These are phyloP conservation scores for Trachymyrmex cornetzi DNA, from an alignment of 1,140 invertebrate genomes.

Conservation along the genomic window DNA sequence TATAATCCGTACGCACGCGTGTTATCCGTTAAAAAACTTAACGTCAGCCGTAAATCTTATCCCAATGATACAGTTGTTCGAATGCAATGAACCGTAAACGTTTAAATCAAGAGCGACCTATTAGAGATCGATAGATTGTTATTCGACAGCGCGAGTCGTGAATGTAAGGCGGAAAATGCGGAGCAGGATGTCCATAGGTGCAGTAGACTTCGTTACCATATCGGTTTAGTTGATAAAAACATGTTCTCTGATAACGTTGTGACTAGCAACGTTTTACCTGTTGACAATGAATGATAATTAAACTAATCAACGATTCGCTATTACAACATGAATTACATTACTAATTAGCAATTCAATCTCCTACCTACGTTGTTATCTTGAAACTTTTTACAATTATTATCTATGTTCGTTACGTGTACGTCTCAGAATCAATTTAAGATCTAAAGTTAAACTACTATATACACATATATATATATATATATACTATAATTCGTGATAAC, in stretches of 20 bases:
- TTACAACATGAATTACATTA: constrained; percentile 4
- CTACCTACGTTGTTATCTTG: background rate
- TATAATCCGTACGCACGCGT: background rate
- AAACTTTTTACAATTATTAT: background rate
- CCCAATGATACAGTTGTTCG: constrained; percentile 50
- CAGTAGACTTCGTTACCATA: constrained; percentile 67
- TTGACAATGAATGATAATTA: constrained; percentile 64
- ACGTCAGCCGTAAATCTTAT: background rate
- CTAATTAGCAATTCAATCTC: constrained; percentile 14
- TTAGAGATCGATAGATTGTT: constrained; percentile 57
- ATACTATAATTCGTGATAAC: background rate
- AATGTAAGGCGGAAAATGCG: constrained; percentile 53
- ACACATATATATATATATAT: too few species aligned
- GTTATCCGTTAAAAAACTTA: constrained; percentile 5
- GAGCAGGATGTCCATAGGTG: constrained; percentile 65
- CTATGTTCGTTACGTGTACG: background rate
- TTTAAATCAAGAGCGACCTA: constrained; percentile 63
- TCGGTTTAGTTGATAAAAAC: constrained; percentile 66
- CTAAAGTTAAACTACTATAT: background rate
- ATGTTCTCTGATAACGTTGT: constrained; percentile 67
- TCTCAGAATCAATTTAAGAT: background rate
- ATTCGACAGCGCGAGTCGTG: constrained; percentile 40
- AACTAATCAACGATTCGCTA: constrained; percentile 13
- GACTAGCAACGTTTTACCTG: constrained; percentile 36
- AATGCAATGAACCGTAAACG: constrained; percentile 44